Base-by-base conservation (phyloP, 2,797 vertebrate species). In the Arnoldichthys spilopterus region DNA sequence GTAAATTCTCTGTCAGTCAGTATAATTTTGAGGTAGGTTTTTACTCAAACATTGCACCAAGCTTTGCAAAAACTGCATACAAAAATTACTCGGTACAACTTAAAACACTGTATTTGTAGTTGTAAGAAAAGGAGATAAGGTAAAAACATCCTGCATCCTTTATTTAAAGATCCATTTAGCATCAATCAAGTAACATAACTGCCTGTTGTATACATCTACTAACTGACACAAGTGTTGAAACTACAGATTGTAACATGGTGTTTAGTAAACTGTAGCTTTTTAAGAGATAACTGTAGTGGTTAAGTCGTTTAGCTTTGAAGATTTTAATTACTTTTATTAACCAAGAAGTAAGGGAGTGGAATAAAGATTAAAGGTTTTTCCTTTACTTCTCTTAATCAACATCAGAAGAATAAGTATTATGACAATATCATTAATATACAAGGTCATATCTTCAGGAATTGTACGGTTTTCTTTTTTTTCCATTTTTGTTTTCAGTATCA, bases 1-100 rank as follows among this genome's bases (percentile, higher is more conserved):
- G n/a, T n/a, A n/a, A n/a, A n/a, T 11, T 37, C 13, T 16, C 43
- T 34, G 40, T 66, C 40, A 40, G 6, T 54, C 49, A 51, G 34
- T 59, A 77, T 15, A 71, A 32, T 47, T 32, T 7, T 47, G 74
- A 76, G 74, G 74, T 68, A 68, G 63, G 24, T 53, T 22, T 58
- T 58, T 45, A 76, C 18, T 28, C 43, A 68, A 45, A 22, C n/a
- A 68, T 66, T 64, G 24, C 12, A 37, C 13, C 24, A 40, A 74
- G 40, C 53, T 26, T 9, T 66, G 49, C 4, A 67, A 56, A 56
- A n/a, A 43, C 16, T 45, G 74, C 24, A 45, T 56, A 45, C 74
- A 76, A 67, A 58, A 43, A 15, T 6, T 58, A 30, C 28, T 13
- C 47, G 37, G 5, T 37, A 18, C 6, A 64, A 53, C 13, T 28